Base-by-base conservation (phyloP, 2,113 vertebrate genomes). In the Pelvicachromis taeniatus region DNA sequence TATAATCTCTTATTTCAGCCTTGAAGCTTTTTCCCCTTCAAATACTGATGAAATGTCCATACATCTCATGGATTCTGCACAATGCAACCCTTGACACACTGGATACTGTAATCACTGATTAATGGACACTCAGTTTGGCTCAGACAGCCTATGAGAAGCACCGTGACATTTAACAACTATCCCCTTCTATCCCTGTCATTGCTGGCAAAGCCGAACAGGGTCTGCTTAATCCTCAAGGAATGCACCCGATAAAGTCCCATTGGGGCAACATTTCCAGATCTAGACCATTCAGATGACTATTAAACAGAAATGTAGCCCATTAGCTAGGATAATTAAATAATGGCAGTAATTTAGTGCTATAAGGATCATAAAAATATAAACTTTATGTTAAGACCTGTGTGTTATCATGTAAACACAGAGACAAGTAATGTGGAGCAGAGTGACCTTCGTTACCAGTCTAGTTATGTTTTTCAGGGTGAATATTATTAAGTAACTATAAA, bases 161-260 rank as follows among this genome's bases (percentile, higher is more conserved):
- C 70, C 10, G 73, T 93, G 88, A 90, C 90, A 90, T 92, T 89
- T 94, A 85, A 85, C 77, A 86, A 73, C 59, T 55, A 82, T 80
- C 42, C 82, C 85, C 50, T 81, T 75, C 73, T 82, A 50, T 90
- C 86, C 73, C 63, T 91, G 56, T 91, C 86, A 81, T 40, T 85
- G 50, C 79, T 87, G 90, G 87, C 65, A 80, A 68, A 38, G 31
- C 63, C 85, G 31, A 91, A 52, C 55, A 79, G 81, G 75, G 56
- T 93, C 90, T 45, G 87, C 79, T 92, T 88, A 94, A 94, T 94
- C 93, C 92, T 83, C 14, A 1, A 85, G 86, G 88, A 95, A 93
- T 92, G 84, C 78, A 84, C 26, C 53, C 23, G 58, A 87, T 88
- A 90, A 89, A 87, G 48, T 85, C 45, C 85, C 75, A 70, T 77